Evolutionary conservation across 2,888 invertebrate species (phyloP).

Genomic region (Troides helena): DNA sequence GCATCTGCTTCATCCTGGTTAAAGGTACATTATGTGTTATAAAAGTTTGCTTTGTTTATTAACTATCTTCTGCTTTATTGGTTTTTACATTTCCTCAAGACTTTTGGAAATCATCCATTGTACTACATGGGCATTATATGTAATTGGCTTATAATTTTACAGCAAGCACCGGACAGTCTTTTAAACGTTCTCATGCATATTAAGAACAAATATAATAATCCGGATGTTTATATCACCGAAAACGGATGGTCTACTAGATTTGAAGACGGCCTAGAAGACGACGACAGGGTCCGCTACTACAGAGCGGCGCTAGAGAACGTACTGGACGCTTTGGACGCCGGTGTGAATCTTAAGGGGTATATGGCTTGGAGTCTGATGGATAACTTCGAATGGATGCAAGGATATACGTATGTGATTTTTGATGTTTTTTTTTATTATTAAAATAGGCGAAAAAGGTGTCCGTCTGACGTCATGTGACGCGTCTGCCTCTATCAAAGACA

Average conservation of each 20-base stretch:
- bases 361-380: constrained; percentile 83
- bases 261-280: constrained; percentile 57
- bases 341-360: constrained; percentile 74
- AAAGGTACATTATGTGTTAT: constrained; percentile 40
- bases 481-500: too few relatives aligned
- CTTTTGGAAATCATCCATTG: too few relatives aligned
- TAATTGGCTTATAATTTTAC: constrained; percentile 12
- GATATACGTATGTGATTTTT: constrained; percentile 61
- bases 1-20: constrained; percentile 52
- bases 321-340: constrained; percentile 65
- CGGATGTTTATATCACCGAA: constrained; percentile 80
- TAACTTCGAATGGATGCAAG: constrained; percentile 82
- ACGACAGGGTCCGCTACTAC: constrained; percentile 64
- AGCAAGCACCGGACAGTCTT: constrained; percentile 81
- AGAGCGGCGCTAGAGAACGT: constrained; percentile 64
- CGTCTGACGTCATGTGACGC: too few relatives aligned
- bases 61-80: background rate
- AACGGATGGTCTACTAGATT: constrained; percentile 76
- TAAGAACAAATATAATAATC: constrained; percentile 70
- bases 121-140: too few relatives aligned
- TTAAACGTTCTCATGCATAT: constrained; percentile 75
- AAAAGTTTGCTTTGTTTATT: background rate
- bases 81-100: too few relatives aligned
- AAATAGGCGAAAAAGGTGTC: too few relatives aligned
- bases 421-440: too few relatives aligned